Evolutionary conservation across 2,797 vertebrate species (phyloP), one percentile per base, ranked within the genome.

Genomic region (Pseudomugil gertrudae): DNA sequence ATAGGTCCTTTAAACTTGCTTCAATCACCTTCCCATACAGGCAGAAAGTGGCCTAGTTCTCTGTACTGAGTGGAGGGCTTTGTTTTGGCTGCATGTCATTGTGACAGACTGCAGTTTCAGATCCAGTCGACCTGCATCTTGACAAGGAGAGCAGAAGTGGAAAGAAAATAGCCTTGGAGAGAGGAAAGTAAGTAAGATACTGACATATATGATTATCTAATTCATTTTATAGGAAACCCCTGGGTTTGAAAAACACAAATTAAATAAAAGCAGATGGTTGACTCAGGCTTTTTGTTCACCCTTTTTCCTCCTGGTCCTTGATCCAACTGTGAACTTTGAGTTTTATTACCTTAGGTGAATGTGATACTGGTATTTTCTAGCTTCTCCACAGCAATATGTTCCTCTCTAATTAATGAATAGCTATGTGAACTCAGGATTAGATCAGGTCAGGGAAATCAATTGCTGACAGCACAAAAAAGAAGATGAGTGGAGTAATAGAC

Each of bases 401-500:
- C 32, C 52, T 67, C 78, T 87, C 79, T 89, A 88, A 89, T 92
- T 90, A 90, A 92, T 83, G 80, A 82, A 75, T 69, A 61, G 75
- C 76, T 85, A 79, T 68, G 68, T 87, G 85, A 90, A 85, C 81
- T 79, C 62, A 57, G 87, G 90, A 90, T 92, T 91, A 92, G 81
- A 88, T 90, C 81, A 86, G 85, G 68, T 78, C 73, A 48, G 67
- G 81, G 87, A 89, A 92, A 92, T 92, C 89, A 87, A 92, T 92
- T 81, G 50, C 80, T 89, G 67, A 79, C 78, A 69, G 78, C 64
- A 69, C 48, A 75, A 57, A 69, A 69, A 57, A 66, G 70, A 68
- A 48, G 45, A 64, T 29, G 72, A 75, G 64, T 43, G 60, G 48
- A 67, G 82, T 71, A 75, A 87, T 74, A 76, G 78, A 79, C 61